These are phyloP conservation scores for Haemorhous mexicanus DNA, from an alignment of 2,113 vertebrate species.

Conservation along the genomic window DNA sequence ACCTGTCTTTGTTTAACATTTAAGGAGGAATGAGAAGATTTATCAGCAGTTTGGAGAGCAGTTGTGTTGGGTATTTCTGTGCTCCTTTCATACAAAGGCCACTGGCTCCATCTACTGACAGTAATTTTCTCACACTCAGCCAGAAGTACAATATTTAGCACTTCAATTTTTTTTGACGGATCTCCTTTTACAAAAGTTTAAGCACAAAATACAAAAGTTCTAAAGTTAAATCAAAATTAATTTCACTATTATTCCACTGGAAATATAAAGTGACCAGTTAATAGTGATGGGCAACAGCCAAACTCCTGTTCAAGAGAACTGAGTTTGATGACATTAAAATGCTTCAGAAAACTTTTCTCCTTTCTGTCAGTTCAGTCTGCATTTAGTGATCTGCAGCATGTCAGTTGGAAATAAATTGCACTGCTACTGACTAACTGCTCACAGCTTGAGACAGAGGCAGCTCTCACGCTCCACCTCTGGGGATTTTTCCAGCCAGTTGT, in stretches of 20 bases:
- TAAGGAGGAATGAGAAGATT: not conserved
- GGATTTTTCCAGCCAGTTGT: not conserved
- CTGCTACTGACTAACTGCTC: not conserved
- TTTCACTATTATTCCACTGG: not conserved
- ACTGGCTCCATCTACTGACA: constrained; percentile 40
- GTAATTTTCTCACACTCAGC: not conserved
- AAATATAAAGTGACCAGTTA: not conserved
- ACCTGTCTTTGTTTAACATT: not conserved
- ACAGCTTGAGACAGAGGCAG: not conserved
- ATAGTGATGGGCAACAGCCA: not conserved
- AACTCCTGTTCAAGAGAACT: not conserved
- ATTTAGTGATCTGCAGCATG: not conserved
- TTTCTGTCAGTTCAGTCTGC: not conserved
- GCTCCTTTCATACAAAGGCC: not conserved
- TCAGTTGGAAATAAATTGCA: not conserved
- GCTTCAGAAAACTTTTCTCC: not conserved
- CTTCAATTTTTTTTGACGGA: not conserved
- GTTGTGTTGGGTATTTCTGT: fast-evolving
- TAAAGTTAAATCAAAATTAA: not conserved
- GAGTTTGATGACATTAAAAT: not conserved
- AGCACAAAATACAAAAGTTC: not conserved
- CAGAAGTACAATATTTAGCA: not conserved
- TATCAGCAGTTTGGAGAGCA: not conserved
- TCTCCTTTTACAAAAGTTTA: not conserved
- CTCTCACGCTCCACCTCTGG: not conserved